These are phyloP conservation scores for Caradrina clavipalpis DNA, from an alignment of 2,888 invertebrate species.

Conservation along the genomic window DNA sequence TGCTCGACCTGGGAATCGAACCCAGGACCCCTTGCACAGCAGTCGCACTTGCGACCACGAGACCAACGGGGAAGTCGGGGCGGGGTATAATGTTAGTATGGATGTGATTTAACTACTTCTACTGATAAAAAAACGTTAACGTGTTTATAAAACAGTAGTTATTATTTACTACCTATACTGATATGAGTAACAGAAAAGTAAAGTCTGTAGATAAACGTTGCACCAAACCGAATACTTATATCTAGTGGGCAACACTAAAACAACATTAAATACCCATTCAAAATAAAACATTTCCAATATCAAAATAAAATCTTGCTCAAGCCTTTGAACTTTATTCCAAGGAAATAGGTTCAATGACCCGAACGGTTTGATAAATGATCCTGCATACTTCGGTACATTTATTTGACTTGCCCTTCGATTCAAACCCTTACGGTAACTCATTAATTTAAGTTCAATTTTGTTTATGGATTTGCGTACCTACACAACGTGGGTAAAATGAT, in stretches of 20 bases:
- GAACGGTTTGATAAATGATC: conserved; percentile 48
- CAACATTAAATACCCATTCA: conserved; percentile 12
- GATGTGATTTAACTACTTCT: no score
- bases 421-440: conserved; percentile 22
- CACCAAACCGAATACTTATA: conserved; percentile 8
- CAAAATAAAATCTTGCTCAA: conserved; percentile 30
- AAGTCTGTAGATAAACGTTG: not conserved
- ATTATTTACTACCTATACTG: no score
- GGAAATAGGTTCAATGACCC: conserved; percentile 46
- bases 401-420: conserved; percentile 40
- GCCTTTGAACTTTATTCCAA: conserved; percentile 35
- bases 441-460: conserved; percentile 36
- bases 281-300: conserved; percentile 34
- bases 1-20: no score
- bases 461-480: not conserved
- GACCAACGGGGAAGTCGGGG: no score
- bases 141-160: no score
- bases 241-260: conserved; percentile 20
- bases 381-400: conserved; percentile 29
- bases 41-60: no score
- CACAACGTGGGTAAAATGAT: conserved; percentile 5
- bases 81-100: no score
- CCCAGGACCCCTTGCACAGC: no score
- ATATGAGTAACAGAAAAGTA: conserved; percentile 18
- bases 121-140: no score